Conservation (phyloP, 2,797 vertebrate species). For the Platalea minor region DNA sequence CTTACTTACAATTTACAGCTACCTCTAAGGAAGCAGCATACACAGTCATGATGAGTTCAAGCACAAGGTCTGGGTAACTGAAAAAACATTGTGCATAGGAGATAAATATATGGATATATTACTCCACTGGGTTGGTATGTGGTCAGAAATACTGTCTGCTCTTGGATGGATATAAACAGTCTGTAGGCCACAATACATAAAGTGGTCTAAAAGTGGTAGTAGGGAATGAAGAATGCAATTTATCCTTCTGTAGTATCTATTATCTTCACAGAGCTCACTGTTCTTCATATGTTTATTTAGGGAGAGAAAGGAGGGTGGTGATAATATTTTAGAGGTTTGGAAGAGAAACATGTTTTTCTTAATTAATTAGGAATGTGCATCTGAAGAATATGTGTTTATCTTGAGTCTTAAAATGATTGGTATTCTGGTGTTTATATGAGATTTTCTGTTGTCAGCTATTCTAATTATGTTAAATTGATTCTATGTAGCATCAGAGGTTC, state of each 20-base stretch:
- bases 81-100: not conserved
- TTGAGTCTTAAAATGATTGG: not conserved
- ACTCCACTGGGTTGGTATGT: not conserved
- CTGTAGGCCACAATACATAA: not conserved
- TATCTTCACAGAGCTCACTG: not conserved
- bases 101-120: not conserved
- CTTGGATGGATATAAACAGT: not conserved
- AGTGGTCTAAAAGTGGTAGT: not conserved
- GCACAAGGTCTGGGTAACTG: not conserved
- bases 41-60: not conserved
- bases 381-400: not conserved
- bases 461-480: not conserved
- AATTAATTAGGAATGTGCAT: not conserved
- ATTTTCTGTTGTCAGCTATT: not conserved
- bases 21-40: not conserved
- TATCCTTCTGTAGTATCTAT: not conserved
- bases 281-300: not conserved
- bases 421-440: not conserved
- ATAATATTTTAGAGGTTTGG: not conserved
- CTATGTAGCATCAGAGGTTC: not conserved
- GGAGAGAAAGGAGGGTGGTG: not conserved
- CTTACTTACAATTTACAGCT: not conserved
- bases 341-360: not conserved
- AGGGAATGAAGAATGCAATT: not conserved
- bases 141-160: not conserved